phyloP scores from a whole-genome alignment of 2,888 invertebrate genomes.

The Lamellibrachia columna region DNA sequence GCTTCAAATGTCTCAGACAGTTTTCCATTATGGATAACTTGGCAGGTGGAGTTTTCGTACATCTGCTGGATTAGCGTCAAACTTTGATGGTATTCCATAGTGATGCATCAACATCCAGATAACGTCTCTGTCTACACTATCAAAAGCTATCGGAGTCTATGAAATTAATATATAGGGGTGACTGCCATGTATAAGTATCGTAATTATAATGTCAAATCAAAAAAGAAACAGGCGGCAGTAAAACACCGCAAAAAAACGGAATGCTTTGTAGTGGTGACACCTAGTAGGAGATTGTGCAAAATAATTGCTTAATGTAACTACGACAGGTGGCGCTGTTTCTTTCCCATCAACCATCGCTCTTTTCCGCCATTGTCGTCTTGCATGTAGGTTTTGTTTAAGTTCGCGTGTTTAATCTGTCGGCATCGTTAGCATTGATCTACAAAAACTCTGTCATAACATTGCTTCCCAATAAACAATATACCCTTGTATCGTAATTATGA shows the following conservation, averaged over 20 bases:
- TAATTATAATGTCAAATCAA: no score
- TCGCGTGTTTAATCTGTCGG: background rate
- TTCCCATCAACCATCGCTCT: background rate
- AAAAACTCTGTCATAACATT: background rate
- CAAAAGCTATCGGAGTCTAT: no score
- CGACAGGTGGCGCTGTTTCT: background rate
- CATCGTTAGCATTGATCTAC: background rate
- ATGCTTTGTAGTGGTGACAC: background rate
- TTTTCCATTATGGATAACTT: no score
- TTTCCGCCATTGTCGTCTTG: conserved; percentile 12
- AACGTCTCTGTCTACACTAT: no score
- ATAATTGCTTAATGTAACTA: background rate
- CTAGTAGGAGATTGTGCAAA: background rate
- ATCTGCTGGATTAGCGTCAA: no score
- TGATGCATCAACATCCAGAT: no score
- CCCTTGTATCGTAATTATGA: background rate
- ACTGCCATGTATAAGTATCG: no score
- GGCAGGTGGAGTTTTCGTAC: no score
- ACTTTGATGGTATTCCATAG: no score
- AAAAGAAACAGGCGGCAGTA: background rate
- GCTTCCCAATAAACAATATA: background rate
- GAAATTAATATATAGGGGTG: no score
- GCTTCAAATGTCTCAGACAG: no score
- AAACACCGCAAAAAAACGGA: background rate
- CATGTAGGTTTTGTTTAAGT: background rate